Percentiles rank a stretch among this genome's conserved stretches.
Conservation (phyloP, 2,797 vertebrate genomes). For the Odontamblyopus rebecca region DNA sequence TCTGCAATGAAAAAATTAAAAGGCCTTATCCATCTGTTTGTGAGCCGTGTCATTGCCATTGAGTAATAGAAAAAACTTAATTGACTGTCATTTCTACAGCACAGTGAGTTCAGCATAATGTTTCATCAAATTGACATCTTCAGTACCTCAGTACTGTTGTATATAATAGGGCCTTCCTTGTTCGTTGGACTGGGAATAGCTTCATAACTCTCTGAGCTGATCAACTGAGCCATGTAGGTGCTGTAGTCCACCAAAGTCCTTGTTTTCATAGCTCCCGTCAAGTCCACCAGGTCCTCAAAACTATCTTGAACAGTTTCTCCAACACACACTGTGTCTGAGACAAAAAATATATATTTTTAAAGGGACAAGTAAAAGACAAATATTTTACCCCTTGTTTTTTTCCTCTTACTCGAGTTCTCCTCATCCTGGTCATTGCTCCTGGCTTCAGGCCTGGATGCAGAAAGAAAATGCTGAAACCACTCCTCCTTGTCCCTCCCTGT, state of each 20-base stretch:
- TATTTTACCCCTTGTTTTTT: background rate
- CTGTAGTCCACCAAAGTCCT: conserved; percentile 82
- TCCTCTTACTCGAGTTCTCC: conserved; percentile 68
- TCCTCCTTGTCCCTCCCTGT: conserved; percentile 89
- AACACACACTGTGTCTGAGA: conserved; percentile 21
- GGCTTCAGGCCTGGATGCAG: conserved; percentile 58
- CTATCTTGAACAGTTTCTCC: conserved; percentile 65
- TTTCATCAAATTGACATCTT: background rate
- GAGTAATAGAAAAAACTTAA: background rate
- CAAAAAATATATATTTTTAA: background rate
- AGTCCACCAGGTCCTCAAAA: conserved; percentile 75
- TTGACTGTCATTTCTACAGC: background rate
- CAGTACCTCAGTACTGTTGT: conserved; percentile 48
- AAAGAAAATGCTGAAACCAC: conserved; percentile 84
- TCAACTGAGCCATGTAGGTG: conserved; percentile 80
- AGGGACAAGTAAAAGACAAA: background rate
- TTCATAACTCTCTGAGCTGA: conserved; percentile 53
- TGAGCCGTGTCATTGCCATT: background rate
- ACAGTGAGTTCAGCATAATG: background rate
- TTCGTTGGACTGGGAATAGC: conserved; percentile 65
- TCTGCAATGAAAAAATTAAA: conserved; percentile 33
- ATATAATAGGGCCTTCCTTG: conserved; percentile 54
- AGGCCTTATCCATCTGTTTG: background rate
- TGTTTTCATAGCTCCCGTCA: conserved; percentile 53
- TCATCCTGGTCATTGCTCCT: conserved; percentile 29